Percentiles rank a stretch among this genome's conserved stretches.
These are phyloP conservation scores for Tinea trinotella DNA, from an alignment of 2,888 invertebrate genomes.

Conservation along the genomic window DNA sequence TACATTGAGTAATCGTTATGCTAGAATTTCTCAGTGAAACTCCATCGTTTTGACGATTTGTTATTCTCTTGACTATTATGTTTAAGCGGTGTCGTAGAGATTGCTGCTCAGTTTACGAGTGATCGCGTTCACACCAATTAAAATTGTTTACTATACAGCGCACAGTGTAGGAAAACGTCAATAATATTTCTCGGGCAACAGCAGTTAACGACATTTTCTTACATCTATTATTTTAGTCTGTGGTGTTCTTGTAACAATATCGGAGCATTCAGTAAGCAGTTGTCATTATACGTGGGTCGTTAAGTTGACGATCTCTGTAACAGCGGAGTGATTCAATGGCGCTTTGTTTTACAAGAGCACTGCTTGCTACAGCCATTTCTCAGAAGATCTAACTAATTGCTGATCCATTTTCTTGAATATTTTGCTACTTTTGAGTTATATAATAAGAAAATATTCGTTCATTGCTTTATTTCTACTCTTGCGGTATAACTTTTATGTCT, in stretches of 20 bases:
- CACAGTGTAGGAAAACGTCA: background rate
- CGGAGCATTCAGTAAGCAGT: conserved; percentile 24
- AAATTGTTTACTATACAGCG: background rate
- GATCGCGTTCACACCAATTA: conserved; percentile 6
- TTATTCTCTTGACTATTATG: conserved; percentile 17
- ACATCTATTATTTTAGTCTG: conserved; percentile 3
- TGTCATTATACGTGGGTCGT: conserved; percentile 39
- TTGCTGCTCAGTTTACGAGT: conserved; percentile 16
- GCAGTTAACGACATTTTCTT: background rate
- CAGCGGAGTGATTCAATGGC: conserved; percentile 36
- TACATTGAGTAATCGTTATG: background rate
- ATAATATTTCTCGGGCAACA: background rate
- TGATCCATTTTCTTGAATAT: conserved; percentile 31
- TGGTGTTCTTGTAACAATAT: background rate
- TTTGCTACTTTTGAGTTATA: background rate
- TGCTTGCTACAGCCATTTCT: conserved; percentile 41
- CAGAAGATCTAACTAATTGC: conserved; percentile 48
- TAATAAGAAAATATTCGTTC: too few relatives aligned
- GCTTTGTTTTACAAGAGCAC: conserved; percentile 47
- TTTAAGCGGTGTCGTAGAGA: conserved; percentile 14
- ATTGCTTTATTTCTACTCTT: too few relatives aligned
- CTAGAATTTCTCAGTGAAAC: background rate
- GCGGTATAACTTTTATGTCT: too few relatives aligned
- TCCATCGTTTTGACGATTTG: conserved; percentile 9
- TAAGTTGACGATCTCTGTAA: conserved; percentile 51